These are phyloP conservation scores for Ceratitis capitata DNA, from an alignment of 1,140 invertebrate species.

Conservation along the genomic window DNA sequence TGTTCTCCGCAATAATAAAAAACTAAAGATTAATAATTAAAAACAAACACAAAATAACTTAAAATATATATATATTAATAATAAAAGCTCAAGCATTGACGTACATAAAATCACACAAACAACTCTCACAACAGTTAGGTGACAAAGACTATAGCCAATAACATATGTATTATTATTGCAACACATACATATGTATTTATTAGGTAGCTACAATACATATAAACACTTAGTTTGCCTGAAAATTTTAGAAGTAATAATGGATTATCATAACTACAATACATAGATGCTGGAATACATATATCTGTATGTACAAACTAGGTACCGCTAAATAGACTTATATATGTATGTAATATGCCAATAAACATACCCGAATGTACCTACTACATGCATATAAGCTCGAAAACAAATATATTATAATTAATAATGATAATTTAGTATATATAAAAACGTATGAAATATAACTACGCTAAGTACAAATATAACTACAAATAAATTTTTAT, in stretches of 20 bases:
- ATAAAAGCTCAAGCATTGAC: constrained; percentile 14
- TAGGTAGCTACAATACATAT: not conserved
- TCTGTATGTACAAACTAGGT: no score
- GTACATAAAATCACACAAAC: not conserved
- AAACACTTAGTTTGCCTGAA: not conserved
- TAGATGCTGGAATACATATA: no score
- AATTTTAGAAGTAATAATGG: not conserved
- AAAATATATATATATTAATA: not conserved
- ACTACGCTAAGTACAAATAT: not conserved
- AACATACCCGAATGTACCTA: no score
- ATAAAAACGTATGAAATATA: no score
- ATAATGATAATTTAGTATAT: no score
- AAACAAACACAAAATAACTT: not conserved
- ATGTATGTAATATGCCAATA: not conserved
- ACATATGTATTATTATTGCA: not conserved
- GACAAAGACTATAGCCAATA: not conserved
- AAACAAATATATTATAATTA: no score
- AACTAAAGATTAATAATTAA: not conserved
- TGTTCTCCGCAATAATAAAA: constrained; percentile 43
- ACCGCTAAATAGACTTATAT: not conserved
- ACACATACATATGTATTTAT: not conserved
- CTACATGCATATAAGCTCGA: no score
- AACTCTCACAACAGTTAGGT: not conserved
- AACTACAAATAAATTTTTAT: not conserved
- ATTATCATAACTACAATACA: not conserved